Evolutionary conservation across 2,888 invertebrate species (phyloP).

Genomic region (Gari tellinella): DNA sequence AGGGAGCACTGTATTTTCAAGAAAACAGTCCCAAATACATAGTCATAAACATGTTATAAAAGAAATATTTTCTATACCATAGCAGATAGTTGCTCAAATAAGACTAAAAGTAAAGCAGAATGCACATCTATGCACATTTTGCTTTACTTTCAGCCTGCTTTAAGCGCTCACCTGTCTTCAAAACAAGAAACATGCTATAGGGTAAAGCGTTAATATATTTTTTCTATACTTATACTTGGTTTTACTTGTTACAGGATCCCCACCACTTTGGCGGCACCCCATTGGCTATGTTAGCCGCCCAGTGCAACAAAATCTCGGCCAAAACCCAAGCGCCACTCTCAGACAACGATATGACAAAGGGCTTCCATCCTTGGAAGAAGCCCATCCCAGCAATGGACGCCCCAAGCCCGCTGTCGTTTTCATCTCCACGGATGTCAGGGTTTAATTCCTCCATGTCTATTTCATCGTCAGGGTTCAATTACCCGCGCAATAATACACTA

Average conservation of each 20-base stretch:
- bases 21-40: no score
- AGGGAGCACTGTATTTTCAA: no score
- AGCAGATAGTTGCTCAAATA: no score
- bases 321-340: slow-evolving; percentile 97
- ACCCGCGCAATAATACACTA: slow-evolving; percentile 62
- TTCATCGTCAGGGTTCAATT: slow-evolving; percentile 66
- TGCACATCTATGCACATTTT: no score
- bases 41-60: neutral
- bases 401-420: slow-evolving; percentile 67
- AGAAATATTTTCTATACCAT: no score
- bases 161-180: no score
- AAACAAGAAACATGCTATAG: no score
- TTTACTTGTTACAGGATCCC: slow-evolving; percentile 71
- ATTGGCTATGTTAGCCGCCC: slow-evolving; percentile 98
- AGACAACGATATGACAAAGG: slow-evolving; percentile 95
- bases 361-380: slow-evolving; percentile 79
- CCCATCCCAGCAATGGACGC: slow-evolving; percentile 65
- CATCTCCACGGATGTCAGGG: slow-evolving; percentile 67
- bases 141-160: no score
- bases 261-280: slow-evolving; percentile 88
- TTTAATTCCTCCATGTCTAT: slow-evolving; percentile 67
- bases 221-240: no score
- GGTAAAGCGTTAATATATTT: neutral
- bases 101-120: no score
- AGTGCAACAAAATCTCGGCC: slow-evolving; percentile 97